Conservation (phyloP, 53 echinoderm and acorn worm species). For the Astropecten irregularis region DNA sequence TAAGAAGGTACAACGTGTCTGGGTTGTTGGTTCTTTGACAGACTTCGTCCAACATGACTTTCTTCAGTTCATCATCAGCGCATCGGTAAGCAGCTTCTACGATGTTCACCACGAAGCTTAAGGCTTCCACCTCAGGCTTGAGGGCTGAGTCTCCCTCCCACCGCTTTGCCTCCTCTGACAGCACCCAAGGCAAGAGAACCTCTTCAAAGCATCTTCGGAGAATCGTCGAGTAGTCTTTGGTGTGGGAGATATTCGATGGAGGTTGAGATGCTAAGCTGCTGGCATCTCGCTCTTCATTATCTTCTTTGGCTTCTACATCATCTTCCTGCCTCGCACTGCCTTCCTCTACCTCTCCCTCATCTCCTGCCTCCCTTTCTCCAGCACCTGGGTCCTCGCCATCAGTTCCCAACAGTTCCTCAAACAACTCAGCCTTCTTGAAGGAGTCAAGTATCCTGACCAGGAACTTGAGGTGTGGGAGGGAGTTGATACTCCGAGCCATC, state of each 20-base stretch:
- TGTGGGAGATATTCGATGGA: background rate
- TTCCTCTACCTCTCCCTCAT: background rate
- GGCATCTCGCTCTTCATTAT: background rate
- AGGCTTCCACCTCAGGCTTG: background rate
- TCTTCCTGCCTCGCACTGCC: too few species aligned
- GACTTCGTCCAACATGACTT: constrained; percentile 54
- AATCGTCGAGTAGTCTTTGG: background rate
- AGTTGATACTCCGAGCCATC: constrained; percentile 14
- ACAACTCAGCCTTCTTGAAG: constrained; percentile 10
- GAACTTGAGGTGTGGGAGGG: constrained; percentile 54
- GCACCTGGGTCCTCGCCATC: background rate
- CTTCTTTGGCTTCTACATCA: background rate
- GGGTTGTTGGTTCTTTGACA: constrained; percentile 36
- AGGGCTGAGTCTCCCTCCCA: background rate
- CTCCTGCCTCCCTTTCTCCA: background rate
- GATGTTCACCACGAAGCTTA: constrained; percentile 22
- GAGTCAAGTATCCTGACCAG: constrained; percentile 25
- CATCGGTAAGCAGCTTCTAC: constrained; percentile 24
- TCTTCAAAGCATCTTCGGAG: constrained; percentile 58
- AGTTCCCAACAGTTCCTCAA: constrained; percentile 13
- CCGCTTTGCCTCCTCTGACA: background rate
- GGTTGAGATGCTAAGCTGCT: too few species aligned
- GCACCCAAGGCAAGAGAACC: constrained; percentile 72
- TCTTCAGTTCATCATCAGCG: background rate
- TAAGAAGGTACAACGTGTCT: constrained; percentile 42